Base-by-base conservation (phyloP, 2,113 vertebrate genomes). In the Tamias sibiricus region DNA sequence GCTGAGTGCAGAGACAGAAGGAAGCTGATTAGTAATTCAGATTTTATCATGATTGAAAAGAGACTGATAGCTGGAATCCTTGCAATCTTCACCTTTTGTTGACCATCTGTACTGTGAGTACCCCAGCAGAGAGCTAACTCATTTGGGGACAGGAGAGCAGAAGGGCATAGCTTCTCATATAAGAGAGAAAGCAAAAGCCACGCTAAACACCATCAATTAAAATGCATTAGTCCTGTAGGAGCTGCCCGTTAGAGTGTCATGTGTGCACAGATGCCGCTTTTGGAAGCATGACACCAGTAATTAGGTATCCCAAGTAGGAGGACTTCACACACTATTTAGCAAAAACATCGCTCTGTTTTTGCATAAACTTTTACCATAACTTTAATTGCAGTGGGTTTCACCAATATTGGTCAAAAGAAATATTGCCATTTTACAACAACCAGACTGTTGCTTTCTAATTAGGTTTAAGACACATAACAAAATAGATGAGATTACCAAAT, bases 181-280 rank as follows among this genome's bases (percentile, higher is more conserved):
- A 98, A 97, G 95, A 96, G 86, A 98, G 94, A 98, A 98, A 98
- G 98, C 95, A 98, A 98, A 98, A 98, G 98, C 98, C 98, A 99
- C 96, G 97, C 98, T 98, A 98, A 98, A 98, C 96, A 96, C 97
- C 98, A 98, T 99, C 98, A 98, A 99, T 99, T 99, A 99, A 99
- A 99, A 99, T 99, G 99, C 99, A 99, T 99, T 99, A 99, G 98
- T 98, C 99, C 98, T 98, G 96, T 95, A 98, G 98, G 98, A 99
- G 98, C 98, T 98, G 98, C 98, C 98, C 98, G 97, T 98, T 98
- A 99, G 98, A 98, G 97, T 98, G 97, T 96, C 98, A 98, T 98
- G 97, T 96, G 96, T 98, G 98, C 98, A 98, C 99, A 99, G 99
- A 99, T 99, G 99, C 98, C 49, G 49, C 97, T 98, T 93, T 97